Conservation (phyloP, 2,888 invertebrate species). For the Dasysyrphus tricinctus region DNA sequence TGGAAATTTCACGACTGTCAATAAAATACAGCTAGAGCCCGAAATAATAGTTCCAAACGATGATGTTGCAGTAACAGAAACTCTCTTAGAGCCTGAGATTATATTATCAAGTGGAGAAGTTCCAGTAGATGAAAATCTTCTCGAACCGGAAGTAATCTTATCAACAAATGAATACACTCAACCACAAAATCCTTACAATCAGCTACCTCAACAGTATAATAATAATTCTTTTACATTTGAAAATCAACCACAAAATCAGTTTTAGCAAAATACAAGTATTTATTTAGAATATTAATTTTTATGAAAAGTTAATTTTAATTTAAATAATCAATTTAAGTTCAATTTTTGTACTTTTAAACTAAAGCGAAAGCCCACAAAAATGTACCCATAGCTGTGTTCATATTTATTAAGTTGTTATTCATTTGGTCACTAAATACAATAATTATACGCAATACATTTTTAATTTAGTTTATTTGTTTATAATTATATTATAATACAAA, state of each 20-base stretch:
- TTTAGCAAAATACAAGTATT: conserved; percentile 14
- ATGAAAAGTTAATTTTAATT: neutral
- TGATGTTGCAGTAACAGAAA: conserved; percentile 71
- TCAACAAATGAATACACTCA: conserved; percentile 43
- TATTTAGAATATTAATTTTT: neutral
- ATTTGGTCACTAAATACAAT: conserved; percentile 13
- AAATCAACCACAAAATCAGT: conserved; percentile 7
- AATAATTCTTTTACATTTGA: conserved; percentile 10
- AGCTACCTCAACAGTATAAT: conserved; percentile 48
- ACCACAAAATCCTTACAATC: conserved; percentile 67
- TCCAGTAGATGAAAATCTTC: conserved; percentile 77
- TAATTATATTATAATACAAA: neutral
- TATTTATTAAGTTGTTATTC: conserved; percentile 59
- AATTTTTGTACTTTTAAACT: conserved; percentile 13
- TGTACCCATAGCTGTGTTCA: conserved; percentile 58
- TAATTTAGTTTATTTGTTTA: neutral
- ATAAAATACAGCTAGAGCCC: conserved; percentile 79
- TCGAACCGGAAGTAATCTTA: conserved; percentile 77
- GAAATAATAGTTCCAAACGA: conserved; percentile 79
- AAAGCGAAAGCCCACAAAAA: conserved; percentile 5
- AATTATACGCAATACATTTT: neutral
- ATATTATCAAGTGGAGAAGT: conserved; percentile 27
- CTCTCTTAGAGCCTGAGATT: conserved; percentile 78
- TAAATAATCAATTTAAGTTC: neutral
- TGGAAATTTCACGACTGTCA: conserved; percentile 28